phyloP scores from a whole-genome alignment of 2,113 vertebrate genomes.

The Theristicus caerulescens region DNA sequence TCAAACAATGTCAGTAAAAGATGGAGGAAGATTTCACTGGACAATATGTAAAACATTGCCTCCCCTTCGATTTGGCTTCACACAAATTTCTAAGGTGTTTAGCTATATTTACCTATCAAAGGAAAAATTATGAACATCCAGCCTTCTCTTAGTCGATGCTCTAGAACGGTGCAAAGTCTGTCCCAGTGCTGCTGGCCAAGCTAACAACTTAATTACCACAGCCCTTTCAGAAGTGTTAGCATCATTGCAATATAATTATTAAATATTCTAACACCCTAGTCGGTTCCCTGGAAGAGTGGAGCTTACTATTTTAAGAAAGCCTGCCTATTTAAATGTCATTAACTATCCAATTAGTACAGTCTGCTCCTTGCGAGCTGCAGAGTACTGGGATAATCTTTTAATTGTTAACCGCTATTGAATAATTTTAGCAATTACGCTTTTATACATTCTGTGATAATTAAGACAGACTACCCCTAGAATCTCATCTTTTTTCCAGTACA shows the following conservation, averaged over 20 bases:
- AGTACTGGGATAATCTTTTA: conserved; percentile 20
- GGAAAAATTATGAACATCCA: not conserved
- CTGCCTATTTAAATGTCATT: conserved; percentile 51
- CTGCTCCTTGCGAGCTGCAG: conserved; percentile 17
- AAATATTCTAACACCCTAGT: conserved; percentile 5
- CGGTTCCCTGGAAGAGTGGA: not conserved
- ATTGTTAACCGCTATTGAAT: not conserved
- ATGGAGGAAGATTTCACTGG: not conserved
- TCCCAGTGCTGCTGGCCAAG: not conserved
- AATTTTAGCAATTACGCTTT: conserved; percentile 21
- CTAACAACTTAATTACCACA: not conserved
- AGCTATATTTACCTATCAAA: not conserved
- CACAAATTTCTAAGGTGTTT: not conserved
- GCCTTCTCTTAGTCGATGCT: not conserved
- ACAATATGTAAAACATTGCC: not conserved
- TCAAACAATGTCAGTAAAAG: not conserved
- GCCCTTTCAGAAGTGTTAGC: not conserved
- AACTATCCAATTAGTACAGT: conserved; percentile 50
- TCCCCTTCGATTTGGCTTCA: not conserved
- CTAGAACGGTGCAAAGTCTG: not conserved
- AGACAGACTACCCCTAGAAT: not conserved
- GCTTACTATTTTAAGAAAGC: conserved; percentile 40
- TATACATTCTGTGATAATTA: not conserved
- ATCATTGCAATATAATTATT: not conserved
- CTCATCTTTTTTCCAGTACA: not conserved